Base-by-base conservation (phyloP, 2,113 vertebrate species). In the Aplodontia rufa region DNA sequence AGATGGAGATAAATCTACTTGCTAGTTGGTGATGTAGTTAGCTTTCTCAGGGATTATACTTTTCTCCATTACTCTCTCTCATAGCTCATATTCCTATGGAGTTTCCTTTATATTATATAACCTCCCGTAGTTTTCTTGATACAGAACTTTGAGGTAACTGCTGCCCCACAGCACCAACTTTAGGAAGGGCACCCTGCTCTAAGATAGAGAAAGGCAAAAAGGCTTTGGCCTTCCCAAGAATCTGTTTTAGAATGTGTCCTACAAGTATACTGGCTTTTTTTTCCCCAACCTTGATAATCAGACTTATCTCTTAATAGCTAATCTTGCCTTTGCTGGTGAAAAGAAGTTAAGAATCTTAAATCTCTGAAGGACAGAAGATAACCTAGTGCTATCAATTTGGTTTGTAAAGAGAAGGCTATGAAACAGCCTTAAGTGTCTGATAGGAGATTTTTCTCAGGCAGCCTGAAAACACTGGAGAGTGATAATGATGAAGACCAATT, bases 321-420 rank as follows among this genome's bases (percentile, higher is more conserved):
- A 97, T 95, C 95, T 80, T 94, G 96, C 93, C 93, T 96, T 68
- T 69, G 62, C 86, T 96, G 95, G 95, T 97, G 97, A 98, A 93
- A 91, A 95, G 96, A 97, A 97, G 97, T 97, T 98, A 98, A 98
- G 92, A 90, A 98, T 98, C 97, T 98, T 79, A 81, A 91, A 87
- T 95, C 93, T 93, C 94, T 53, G 60, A 96, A 96, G 86, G 94
- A 88, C 74, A 95, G 93, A 91, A 51, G 96, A 98, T 97, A 97
- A 95, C 94, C 92, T n/a, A 68, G 42, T 71, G 55, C 76, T 96
- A 96, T 98, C 97, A 95, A 28, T 89, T 20, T 82, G 88, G 82
- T 95, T 96, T 82, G 89, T 64, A 55, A 93, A 89, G 53, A 95
- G 89, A 49, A 96, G 75, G 86, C 93, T 97, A 95, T 97, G 94